Evolutionary conservation across 1,140 invertebrate species (phyloP).

Genomic region (Drosophila bocki): DNA sequence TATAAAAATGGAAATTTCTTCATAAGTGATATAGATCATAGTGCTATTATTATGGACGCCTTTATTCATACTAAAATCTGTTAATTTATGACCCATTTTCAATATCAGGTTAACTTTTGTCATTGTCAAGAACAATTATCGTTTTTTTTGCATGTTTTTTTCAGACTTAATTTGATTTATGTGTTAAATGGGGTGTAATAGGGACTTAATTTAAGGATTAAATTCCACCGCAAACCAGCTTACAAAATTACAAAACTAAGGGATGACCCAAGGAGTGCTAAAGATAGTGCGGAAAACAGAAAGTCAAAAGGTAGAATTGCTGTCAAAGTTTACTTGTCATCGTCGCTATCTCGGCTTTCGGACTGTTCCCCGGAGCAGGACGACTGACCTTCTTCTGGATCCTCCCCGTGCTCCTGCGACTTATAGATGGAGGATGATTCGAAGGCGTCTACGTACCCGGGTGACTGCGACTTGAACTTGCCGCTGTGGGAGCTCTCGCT

Average conservation of each 20-base stretch:
- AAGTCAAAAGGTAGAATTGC: conserved; percentile 18
- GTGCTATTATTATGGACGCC: no score
- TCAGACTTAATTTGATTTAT: no score
- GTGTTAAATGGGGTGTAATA: neutral
- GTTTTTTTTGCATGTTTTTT: no score
- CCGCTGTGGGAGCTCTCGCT: conserved; percentile 69
- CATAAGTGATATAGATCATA: no score
- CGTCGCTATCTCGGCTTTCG: conserved; percentile 28
- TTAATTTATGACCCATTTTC: no score
- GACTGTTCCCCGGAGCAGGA: conserved; percentile 43
- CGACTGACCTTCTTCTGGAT: conserved; percentile 12
- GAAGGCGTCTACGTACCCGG: conserved; percentile 75
- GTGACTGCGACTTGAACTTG: conserved; percentile 81
- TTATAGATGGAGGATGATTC: conserved; percentile 7
- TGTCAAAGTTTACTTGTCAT: conserved; percentile 71
- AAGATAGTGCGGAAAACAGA: conserved; percentile 7
- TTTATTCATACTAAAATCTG: no score
- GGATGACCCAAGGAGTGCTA: conserved; percentile 1
- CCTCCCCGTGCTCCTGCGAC: conserved; percentile 21
- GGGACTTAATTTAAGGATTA: neutral
- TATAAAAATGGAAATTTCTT: no score
- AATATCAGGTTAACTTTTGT: no score
- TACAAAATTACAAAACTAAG: neutral
- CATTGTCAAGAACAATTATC: no score
- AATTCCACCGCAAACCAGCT: neutral